Base-by-base conservation (phyloP, 1,140 invertebrate genomes). In the Zaprionus vittiger region DNA sequence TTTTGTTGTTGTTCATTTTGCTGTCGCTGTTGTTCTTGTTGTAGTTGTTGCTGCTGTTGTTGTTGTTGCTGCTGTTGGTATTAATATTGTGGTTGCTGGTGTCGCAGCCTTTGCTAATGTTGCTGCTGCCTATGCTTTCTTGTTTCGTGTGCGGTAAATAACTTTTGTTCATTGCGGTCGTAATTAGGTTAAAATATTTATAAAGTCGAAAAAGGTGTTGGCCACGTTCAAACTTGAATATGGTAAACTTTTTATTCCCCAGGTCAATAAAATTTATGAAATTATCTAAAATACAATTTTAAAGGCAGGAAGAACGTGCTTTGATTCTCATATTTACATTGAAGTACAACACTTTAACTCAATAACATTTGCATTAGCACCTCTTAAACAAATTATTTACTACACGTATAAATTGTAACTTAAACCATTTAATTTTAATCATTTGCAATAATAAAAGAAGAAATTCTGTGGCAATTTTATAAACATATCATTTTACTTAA, bases 151-250 rank as follows among this genome's bases (percentile, higher is more conserved):
- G 49, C 22, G 59, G 59, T 56, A 71, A 57, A 76, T 80, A 69
- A 71, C 83, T 89, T 72, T 60, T 59, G 57, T 62, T 68, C 54
- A 28, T 47, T 74, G 74, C 44, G 68, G 31, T 49, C 77, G 63
- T 81, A 84, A 79, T 89, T 83, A 76, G 72, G 52, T 54, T 83
- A 67, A 83, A 79, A 81, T 73, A 84, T 87, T 83, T 80, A 86
- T 72, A 49, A 55, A 61, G 59, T 56, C 54, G 7, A 26, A 28
- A 65, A 63, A 31, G 49, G 24, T 59, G 67, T 49, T 54, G 34
- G 34, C 31, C 60, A 57, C 17, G 56, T 1, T n/a, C 31, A 49
- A 73, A 56, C 31, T 71, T 70, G 17, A 11, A 44, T 26, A 65
- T n/a, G 17, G 15, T 11, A 22, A 59, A 49, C 26, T 47, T 59